These are phyloP conservation scores for Corythornis leucogaster DNA, from an alignment of 2,797 vertebrate genomes.

Conservation along the genomic window DNA sequence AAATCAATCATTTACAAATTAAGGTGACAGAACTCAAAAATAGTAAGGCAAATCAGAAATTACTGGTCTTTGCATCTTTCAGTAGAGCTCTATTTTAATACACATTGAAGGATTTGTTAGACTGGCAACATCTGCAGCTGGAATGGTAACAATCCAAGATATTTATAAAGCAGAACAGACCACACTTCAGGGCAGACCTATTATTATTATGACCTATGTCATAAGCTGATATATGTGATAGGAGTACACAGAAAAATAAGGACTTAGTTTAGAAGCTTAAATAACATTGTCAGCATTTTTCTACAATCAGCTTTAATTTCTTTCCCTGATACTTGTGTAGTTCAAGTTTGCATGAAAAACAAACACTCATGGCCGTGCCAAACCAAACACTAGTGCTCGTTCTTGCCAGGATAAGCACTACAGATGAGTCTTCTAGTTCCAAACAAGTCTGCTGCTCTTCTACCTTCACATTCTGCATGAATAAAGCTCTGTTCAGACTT, in stretches of 20 bases:
- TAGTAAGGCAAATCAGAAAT: neutral
- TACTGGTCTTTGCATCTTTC: neutral
- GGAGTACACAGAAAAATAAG: neutral
- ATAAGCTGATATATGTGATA: neutral
- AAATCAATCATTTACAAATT: neutral
- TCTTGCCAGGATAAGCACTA: neutral
- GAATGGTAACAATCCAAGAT: neutral
- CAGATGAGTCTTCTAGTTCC: neutral
- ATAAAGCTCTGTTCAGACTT: too few species aligned
- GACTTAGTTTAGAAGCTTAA: neutral
- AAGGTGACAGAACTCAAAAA: neutral
- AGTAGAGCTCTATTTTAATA: neutral
- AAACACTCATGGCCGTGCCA: neutral
- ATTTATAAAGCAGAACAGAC: neutral
- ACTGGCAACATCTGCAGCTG: neutral
- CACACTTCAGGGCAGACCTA: neutral
- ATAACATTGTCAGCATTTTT: neutral
- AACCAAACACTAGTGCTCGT: neutral
- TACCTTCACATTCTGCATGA: neutral
- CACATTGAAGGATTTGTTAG: neutral
- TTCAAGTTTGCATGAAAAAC: neutral
- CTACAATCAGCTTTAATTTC: neutral
- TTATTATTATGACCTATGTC: neutral
- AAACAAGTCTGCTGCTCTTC: neutral
- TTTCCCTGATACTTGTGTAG: neutral